Conservation (phyloP, 2,113 vertebrate species). For the Ameiurus melas region DNA sequence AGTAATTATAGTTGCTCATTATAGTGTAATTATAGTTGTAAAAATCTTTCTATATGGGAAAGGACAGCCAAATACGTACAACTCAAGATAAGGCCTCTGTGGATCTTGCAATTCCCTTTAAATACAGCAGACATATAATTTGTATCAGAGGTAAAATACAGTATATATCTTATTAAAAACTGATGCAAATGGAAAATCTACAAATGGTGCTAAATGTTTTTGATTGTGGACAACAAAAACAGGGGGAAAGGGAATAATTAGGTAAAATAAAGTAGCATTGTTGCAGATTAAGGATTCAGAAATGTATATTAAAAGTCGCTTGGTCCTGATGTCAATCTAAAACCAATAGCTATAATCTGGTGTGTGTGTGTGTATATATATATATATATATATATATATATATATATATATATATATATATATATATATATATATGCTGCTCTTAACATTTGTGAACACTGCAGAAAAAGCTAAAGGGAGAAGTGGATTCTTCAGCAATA, state of each 20-base stretch:
- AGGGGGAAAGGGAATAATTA: not conserved
- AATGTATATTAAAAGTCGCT: not conserved
- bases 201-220: not conserved
- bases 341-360: not conserved
- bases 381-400: too few species aligned
- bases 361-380: too few species aligned
- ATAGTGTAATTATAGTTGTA: not conserved
- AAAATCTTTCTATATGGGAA: not conserved
- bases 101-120: not conserved
- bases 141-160: not conserved
- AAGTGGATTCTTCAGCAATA: not conserved
- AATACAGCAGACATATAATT: not conserved
- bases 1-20: not conserved
- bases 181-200: not conserved
- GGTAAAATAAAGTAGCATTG: not conserved
- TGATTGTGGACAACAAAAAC: not conserved
- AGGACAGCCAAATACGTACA: not conserved
- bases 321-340: not conserved
- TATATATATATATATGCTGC: not conserved
- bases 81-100: not conserved
- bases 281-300: not conserved
- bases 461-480: not conserved
- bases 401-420: too few species aligned
- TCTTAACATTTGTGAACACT: not conserved
- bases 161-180: not conserved